These are phyloP conservation scores for Bombus sylvicola DNA, from an alignment of 1,140 invertebrate species.

Conservation along the genomic window DNA sequence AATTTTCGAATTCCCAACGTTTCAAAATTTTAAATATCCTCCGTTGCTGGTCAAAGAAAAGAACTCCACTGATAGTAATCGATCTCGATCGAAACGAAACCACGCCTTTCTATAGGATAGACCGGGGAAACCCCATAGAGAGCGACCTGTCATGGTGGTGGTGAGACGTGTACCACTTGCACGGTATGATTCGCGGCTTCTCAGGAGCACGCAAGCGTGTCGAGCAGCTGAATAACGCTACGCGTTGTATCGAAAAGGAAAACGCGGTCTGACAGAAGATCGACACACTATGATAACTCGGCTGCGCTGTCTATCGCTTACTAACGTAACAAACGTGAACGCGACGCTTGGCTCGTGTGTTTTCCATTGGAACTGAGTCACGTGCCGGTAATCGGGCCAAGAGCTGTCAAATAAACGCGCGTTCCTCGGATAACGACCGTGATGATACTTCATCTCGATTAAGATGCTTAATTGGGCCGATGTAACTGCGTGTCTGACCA, in stretches of 20 bases:
- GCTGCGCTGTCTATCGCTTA: conserved; percentile 16
- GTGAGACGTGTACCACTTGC: not conserved
- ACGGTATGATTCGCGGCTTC: not conserved
- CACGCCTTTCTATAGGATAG: not conserved
- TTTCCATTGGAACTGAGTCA: conserved; percentile 21
- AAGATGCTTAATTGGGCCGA: not conserved
- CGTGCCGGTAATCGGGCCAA: conserved; percentile 10
- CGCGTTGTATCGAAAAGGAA: no score
- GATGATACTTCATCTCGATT: not conserved
- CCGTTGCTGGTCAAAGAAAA: no score
- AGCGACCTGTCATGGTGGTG: not conserved
- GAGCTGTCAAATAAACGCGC: not conserved
- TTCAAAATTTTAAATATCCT: not conserved
- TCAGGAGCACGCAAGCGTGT: no score
- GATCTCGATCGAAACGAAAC: no score
- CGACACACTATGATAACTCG: not conserved
- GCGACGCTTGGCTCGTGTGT: not conserved
- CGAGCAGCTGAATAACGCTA: no score
- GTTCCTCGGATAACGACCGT: not conserved
- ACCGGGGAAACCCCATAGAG: not conserved
- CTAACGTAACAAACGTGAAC: conserved; percentile 13
- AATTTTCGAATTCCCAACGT: not conserved
- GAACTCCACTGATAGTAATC: no score
- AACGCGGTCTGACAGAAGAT: not conserved
- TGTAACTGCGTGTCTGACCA: not conserved